These are phyloP conservation scores for Heterodera schachtii DNA, from an alignment of 1,140 invertebrate species.

Conservation along the genomic window DNA sequence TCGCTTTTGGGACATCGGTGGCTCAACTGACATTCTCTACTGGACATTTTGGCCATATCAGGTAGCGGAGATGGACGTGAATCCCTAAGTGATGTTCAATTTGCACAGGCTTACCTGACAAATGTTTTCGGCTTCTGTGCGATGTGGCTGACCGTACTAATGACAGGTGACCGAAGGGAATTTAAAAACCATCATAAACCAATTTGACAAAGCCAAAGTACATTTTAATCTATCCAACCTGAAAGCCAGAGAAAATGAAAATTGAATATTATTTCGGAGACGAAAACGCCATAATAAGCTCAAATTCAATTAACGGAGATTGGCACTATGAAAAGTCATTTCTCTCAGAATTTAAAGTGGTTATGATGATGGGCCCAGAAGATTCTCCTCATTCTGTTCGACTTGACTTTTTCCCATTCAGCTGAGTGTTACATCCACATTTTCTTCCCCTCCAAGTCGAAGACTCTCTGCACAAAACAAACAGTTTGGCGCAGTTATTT, in stretches of 20 bases:
- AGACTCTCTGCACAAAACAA: conserved; percentile 55
- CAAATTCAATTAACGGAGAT: too few species aligned
- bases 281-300: too few species aligned
- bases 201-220: too few species aligned
- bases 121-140: conserved; percentile 59
- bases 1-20: conserved; percentile 40
- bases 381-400: background rate
- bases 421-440: conserved; percentile 59
- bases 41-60: conserved; percentile 57
- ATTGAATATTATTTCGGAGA: too few species aligned
- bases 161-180: conserved; percentile 38
- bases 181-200: too few species aligned
- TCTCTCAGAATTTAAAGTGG: too few species aligned
- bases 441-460: conserved; percentile 54
- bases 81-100: conserved; percentile 17
- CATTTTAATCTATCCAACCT: too few species aligned
- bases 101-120: conserved; percentile 50
- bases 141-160: conserved; percentile 63
- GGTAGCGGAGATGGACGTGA: background rate
- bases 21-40: conserved; percentile 44
- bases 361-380: too few species aligned
- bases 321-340: too few species aligned
- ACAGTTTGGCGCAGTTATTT: conserved; percentile 53
- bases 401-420: conserved; percentile 20
- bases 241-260: too few species aligned